Conservation (phyloP, 2,797 vertebrate genomes). For the Tiaroga cobitis region DNA sequence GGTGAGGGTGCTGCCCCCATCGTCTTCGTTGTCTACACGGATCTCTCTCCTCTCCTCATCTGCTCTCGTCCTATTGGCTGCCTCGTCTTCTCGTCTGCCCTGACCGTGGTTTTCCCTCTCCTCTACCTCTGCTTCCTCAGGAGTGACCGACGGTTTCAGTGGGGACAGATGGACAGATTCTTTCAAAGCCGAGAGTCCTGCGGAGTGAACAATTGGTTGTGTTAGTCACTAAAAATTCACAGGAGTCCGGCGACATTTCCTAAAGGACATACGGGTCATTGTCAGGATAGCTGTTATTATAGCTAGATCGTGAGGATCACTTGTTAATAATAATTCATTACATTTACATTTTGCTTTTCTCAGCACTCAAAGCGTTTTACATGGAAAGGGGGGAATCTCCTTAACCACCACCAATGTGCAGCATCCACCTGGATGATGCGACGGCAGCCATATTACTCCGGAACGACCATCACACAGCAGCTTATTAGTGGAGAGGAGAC, state of each 20-base stretch:
- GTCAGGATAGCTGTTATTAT: neutral
- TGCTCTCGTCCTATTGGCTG: neutral
- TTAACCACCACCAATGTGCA: no score
- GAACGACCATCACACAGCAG: no score
- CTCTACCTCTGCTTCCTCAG: conserved; percentile 68
- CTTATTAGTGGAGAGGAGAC: no score
- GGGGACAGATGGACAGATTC: conserved; percentile 75
- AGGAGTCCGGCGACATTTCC: neutral
- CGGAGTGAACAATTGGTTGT: conserved; percentile 13
- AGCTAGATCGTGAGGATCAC: neutral
- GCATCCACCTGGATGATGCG: no score
- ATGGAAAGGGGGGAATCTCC: no score
- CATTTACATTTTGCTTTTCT: no score
- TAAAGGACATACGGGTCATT: neutral
- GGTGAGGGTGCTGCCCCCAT: conserved; percentile 75
- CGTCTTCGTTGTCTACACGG: conserved; percentile 60
- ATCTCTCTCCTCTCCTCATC: conserved; percentile 58
- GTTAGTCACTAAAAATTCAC: neutral
- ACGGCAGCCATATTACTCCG: no score
- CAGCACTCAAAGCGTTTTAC: no score
- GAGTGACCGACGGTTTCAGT: conserved; percentile 66
- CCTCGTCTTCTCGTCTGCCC: conserved; percentile 28
- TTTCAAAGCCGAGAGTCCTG: conserved; percentile 75
- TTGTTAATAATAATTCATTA: neutral
- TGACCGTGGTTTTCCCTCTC: conserved; percentile 51